A percentile compares a stretch with the other conserved stretches of the same genome.
Conservation (phyloP, 1,140 invertebrate genomes). For the Liolophura sinensis region DNA sequence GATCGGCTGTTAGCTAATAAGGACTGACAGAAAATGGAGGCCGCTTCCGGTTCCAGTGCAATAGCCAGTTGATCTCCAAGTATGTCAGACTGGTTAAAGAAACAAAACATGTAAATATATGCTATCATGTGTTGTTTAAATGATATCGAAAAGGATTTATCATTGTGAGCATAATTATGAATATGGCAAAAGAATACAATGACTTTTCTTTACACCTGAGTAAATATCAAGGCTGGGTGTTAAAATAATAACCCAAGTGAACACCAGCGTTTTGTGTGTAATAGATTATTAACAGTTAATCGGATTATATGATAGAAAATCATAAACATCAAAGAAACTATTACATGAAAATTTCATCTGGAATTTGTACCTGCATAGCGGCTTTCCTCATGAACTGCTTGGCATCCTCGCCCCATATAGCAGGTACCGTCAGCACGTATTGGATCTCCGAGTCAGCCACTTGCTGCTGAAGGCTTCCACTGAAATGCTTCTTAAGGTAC, state of each 20-base stretch:
- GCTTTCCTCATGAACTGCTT: conserved; percentile 25
- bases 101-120: not conserved
- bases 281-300: no score
- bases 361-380: conserved; percentile 8
- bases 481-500: conserved; percentile 24
- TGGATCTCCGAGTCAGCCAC: conserved; percentile 14
- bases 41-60: conserved; percentile 29
- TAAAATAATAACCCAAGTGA: no score
- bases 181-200: no score
- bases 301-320: no score
- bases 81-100: conserved; percentile 20
- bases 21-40: conserved; percentile 23
- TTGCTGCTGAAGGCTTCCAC: conserved; percentile 12
- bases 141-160: no score
- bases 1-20: not conserved
- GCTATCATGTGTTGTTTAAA: no score
- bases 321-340: no score
- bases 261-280: no score
- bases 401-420: conserved; percentile 20
- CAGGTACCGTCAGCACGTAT: conserved; percentile 21
- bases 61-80: conserved; percentile 11
- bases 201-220: no score
- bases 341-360: no score
- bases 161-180: no score
- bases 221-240: no score